A percentile compares a stretch with the other conserved stretches of the same genome.
Conservation (phyloP, 2,888 invertebrate genomes). For the Lissocephala sabroskyi region DNA sequence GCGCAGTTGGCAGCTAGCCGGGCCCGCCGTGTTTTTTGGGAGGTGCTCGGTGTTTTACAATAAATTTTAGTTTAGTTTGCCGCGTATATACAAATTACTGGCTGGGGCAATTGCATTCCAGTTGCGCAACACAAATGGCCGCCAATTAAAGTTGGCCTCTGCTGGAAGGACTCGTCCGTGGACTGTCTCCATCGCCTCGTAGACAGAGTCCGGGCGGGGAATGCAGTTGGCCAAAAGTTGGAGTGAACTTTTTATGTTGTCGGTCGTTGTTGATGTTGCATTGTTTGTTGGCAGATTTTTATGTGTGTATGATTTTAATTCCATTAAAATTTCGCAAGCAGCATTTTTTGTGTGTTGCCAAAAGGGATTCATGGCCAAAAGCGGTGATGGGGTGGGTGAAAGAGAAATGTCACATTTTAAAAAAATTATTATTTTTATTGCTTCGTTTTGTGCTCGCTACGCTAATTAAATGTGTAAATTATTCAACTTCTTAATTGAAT, state of each 20-base stretch:
- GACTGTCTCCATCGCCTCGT: no score
- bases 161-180: not conserved
- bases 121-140: constrained; percentile 59
- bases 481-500: constrained; percentile 52
- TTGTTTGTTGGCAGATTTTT: constrained; percentile 22
- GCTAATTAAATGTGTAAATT: constrained; percentile 61
- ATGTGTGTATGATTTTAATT: constrained; percentile 52
- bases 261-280: constrained; percentile 11
- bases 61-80: constrained; percentile 25
- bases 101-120: constrained; percentile 59
- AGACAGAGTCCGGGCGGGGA: no score
- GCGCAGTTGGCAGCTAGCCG: no score
- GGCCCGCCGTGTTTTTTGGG: no score
- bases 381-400: no score
- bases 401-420: constrained; percentile 34
- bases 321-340: constrained; percentile 47
- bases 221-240: constrained; percentile 45
- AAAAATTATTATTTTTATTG: constrained; percentile 42
- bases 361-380: constrained; percentile 38
- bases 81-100: constrained; percentile 58
- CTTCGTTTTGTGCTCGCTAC: constrained; percentile 29
- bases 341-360: no score
- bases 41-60: not conserved
- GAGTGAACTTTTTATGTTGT: constrained; percentile 48
- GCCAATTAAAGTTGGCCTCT: constrained; percentile 53